Evolutionary conservation across 2,888 invertebrate genomes (phyloP), one percentile per base, ranked within the genome.

Genomic region (Lissonota sp.): DNA sequence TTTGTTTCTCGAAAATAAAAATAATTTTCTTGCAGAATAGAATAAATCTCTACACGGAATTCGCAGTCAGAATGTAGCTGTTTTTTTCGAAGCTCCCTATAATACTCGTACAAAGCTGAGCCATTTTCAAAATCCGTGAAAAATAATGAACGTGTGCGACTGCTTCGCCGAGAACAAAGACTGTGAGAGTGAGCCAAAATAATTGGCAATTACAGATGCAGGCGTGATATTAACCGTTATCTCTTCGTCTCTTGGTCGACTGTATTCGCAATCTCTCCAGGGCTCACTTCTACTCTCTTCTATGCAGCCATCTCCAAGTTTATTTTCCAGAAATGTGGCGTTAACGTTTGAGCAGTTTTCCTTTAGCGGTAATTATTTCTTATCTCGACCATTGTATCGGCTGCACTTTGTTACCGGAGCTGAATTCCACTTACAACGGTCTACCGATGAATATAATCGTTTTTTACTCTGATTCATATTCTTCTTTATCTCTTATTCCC

Each of bases 181-280:
- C 46, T 69, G 82, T 82, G 49, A 67, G 84, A 84, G 86, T 85
- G 85, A 89, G 87, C 88, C 83, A 84, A 89, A 89, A 88, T 89
- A 89, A 89, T 89, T 89, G 89, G 83, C 89, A 89, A 89, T 89
- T 89, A 89, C 86, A 88, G 88, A 89, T 85, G 87, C 86, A 83
- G 84, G 87, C 84, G 74, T 85, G 86, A 88, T 89, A 89, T 89
- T 89, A 88, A 87, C 6, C 89, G 88, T 89, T 89, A 89, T 89
- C 89, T 88, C 82, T 72, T 53, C 76, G 75, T 63, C 71, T 72
- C 63, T 37, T 67, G 66, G 71, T 55, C 55, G 53, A 71, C 60
- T 74, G 79, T 82, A 74, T 77, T 76, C 74, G 46, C 77, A 55
- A 63, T 72, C 73, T 74, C 53, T 76, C 69, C 5, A 26, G 67